Evolutionary conservation across 2,797 vertebrate genomes (phyloP).

Genomic region (Amniataba percoides): DNA sequence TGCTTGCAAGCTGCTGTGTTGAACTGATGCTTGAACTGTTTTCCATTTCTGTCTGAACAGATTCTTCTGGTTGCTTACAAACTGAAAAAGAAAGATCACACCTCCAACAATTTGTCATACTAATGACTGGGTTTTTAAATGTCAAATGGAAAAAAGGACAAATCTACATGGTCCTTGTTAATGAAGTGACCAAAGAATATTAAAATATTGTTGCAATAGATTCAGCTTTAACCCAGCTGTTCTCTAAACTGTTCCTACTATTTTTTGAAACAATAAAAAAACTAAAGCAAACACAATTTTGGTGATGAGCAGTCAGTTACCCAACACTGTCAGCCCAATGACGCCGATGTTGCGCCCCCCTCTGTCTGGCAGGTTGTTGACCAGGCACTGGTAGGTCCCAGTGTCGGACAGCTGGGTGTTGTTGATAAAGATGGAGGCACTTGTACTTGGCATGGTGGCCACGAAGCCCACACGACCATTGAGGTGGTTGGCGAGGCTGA

Average conservation of each 20-base stretch:
- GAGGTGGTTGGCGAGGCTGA: slow-evolving; percentile 94
- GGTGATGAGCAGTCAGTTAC: slow-evolving; percentile 75
- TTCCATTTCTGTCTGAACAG: neutral
- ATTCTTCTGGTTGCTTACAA: neutral
- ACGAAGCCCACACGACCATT: slow-evolving; percentile 95
- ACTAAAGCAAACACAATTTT: neutral
- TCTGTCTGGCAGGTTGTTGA: slow-evolving; percentile 97
- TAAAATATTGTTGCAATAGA: neutral
- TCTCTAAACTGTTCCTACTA: neutral
- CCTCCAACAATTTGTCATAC: neutral
- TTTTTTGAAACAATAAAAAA: neutral
- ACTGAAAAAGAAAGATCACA: neutral
- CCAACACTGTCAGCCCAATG: slow-evolving; percentile 96
- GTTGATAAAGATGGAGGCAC: slow-evolving; percentile 99
- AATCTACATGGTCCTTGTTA: neutral
- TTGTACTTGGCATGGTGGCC: slow-evolving; percentile 97
- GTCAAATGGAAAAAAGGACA: neutral
- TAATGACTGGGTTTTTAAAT: neutral
- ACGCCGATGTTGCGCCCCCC: slow-evolving; percentile 96
- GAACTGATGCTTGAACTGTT: neutral
- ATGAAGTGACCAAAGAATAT: neutral
- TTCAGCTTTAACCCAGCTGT: neutral
- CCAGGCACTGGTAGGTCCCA: slow-evolving; percentile 99
- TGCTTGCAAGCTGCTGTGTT: neutral
- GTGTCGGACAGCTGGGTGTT: slow-evolving; percentile 98